phyloP scores from a whole-genome alignment of 2,888 invertebrate species.

The Formica aserva region DNA sequence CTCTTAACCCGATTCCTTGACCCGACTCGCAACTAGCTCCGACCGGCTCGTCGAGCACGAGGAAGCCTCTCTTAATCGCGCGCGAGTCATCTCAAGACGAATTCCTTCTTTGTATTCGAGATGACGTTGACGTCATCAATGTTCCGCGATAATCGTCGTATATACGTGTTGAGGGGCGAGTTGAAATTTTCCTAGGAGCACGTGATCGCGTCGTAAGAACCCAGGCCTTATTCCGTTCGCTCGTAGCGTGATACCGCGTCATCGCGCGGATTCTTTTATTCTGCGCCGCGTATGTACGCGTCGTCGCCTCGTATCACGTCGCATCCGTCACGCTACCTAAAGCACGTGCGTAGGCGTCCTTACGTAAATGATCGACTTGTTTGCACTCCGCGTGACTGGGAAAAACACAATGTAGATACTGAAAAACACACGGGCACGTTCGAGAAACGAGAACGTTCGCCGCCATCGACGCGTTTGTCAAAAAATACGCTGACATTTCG shows the following conservation, averaged over 20 bases:
- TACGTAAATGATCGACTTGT: slow-evolving; percentile 41
- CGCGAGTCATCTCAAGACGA: slow-evolving; percentile 41
- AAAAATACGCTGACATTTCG: neutral
- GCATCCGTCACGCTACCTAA: neutral
- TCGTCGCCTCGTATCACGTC: neutral
- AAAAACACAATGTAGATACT: neutral
- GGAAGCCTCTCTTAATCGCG: slow-evolving; percentile 46
- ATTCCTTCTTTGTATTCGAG: slow-evolving; percentile 47
- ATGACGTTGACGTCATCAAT: slow-evolving; percentile 57
- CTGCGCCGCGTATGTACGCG: neutral
- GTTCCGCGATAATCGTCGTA: slow-evolving; percentile 40
- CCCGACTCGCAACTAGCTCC: slow-evolving; percentile 28
- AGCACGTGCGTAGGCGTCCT: slow-evolving; percentile 17
- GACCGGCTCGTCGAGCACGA: slow-evolving; percentile 4
- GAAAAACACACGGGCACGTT: neutral
- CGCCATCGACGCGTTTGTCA: neutral
- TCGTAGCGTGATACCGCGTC: neutral
- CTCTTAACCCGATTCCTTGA: slow-evolving; percentile 54
- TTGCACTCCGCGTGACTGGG: neutral
- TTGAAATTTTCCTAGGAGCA: slow-evolving; percentile 50
- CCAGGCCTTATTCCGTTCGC: neutral
- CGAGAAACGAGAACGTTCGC: neutral
- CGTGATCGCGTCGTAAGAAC: slow-evolving; percentile 48
- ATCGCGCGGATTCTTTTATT: neutral
- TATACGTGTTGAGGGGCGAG: slow-evolving; percentile 2